These are phyloP conservation scores for Pungitius pungitius DNA, from an alignment of 2,113 vertebrate genomes.

Conservation along the genomic window DNA sequence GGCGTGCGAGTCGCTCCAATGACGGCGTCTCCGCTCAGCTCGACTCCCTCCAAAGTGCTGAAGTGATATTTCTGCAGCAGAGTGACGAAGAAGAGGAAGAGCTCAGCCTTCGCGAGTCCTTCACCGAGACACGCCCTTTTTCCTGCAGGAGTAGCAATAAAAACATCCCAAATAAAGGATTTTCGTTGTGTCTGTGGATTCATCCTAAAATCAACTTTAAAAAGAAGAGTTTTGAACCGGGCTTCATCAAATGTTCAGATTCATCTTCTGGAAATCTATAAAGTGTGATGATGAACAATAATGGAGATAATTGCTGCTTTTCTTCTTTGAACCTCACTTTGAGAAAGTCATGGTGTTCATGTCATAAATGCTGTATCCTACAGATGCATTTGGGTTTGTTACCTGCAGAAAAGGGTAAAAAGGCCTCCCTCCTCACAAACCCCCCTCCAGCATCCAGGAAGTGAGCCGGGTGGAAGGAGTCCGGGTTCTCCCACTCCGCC, in stretches of 20 bases:
- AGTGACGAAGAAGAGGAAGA: constrained; percentile 86
- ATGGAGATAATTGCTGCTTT: too few relatives aligned
- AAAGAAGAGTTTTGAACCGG: too few relatives aligned
- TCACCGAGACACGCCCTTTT: constrained; percentile 85
- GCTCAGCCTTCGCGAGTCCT: constrained; percentile 82
- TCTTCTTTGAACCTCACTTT: too few relatives aligned
- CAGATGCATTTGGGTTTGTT: constrained; percentile 6
- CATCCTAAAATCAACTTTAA: too few relatives aligned
- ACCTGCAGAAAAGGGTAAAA: constrained; percentile 88
- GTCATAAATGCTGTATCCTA: too few relatives aligned
- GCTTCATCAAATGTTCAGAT: neutral
- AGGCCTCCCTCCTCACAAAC: constrained; percentile 83
- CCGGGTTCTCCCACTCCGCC: constrained; percentile 81
- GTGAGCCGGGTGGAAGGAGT: constrained; percentile 86
- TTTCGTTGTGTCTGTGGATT: neutral
- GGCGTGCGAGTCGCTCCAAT: constrained; percentile 60
- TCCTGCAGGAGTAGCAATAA: constrained; percentile 68
- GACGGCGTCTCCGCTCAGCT: constrained; percentile 60
- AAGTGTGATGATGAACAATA: too few relatives aligned
- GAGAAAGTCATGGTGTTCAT: too few relatives aligned
- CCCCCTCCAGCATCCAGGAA: constrained; percentile 84
- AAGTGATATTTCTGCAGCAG: constrained; percentile 86
- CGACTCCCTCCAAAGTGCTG: constrained; percentile 58
- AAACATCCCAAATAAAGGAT: neutral
- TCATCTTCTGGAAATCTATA: too few relatives aligned